Base-by-base conservation (phyloP, 2,888 invertebrate species). In the Stramonita haemastoma region DNA sequence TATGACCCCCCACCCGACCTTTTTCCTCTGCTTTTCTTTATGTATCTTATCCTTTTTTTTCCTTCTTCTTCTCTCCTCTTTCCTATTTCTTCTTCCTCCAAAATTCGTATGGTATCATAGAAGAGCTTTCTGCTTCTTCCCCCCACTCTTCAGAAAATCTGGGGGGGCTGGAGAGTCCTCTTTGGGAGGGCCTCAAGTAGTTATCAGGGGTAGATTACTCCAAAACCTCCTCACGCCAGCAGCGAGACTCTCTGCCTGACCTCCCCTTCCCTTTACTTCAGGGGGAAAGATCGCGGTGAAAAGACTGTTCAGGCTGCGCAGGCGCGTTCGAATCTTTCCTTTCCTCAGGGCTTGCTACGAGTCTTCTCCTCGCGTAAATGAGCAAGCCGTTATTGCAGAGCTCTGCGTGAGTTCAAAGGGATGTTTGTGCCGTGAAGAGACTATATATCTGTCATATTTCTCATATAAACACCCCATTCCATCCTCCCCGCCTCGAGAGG, bases 381-480 rank as follows among this genome's bases (percentile, higher is more conserved):
- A 81, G 73, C 36, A 66, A 66, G 66, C 32, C 19, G 19, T 87
- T 79, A 87, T 32, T 73, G 81, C 66, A 73, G 46, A 46, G 29
- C 57, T 29, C 87, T 26, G 79, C 29, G 79, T 26, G 77, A 81
- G 77, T 87, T 87, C 87, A 87, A 87, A 87, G 87, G 56, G 81
- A 87, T 46, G 87, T 87, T 34, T 77, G 79, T n/a, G 79, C 87
- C 19, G 57, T 34, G 87, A 73, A 77, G 73, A 57, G 73, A 26
- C 60, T 73, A 56, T 87, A 87, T 87, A 87, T 79, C 87, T 87
- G 87, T 87, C 87, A 87, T 87, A 87, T 87, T 87, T 81, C 77
- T 87, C 87, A 79, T 87, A 87, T 87, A 87, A 87, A 87, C 87
- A 87, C n/a, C 81, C 87, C 87, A 87, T 79, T 79, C 57, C 56